Base-by-base conservation (phyloP, 1,140 invertebrate species). In the Eupeodes corollae region DNA sequence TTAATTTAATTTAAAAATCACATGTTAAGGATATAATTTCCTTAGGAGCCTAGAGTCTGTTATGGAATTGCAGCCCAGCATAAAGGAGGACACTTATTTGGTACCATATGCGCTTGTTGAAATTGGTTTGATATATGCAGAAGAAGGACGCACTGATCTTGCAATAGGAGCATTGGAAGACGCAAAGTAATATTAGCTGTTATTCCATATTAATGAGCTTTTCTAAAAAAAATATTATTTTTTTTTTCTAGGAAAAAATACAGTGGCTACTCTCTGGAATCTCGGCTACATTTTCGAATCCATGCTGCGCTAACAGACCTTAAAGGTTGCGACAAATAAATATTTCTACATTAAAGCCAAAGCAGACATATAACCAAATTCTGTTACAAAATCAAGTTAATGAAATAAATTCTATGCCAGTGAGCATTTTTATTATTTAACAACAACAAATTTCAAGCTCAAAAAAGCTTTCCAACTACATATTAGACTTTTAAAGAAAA, bases 281-380 rank as follows among this genome's bases (percentile, higher is more conserved):
- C 91, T 1, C 77, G 91, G 42, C 72, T 97, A 18, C 91, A 95
- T 68, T 96, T 96, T 70, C 77, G 88, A 54, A 86, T 96, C 52
- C 91, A 96, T 64, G 82, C 84, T 1, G 83, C 83, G 46, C 58
- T 86, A 9, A 73, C 77, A 53, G 77, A 79, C 37, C 59, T 79
- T 6, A 74, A 70, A 40, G 57, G 3, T 26, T 26, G 21, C 8
- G 21, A 26, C n/a, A n/a, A n/a, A n/a, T n/a, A n/a, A n/a, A n/a
- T n/a, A n/a, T n/a, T n/a, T n/a, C n/a, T n/a, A n/a, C n/a, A n/a
- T n/a, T n/a, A n/a, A n/a, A n/a, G n/a, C n/a, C n/a, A n/a, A n/a
- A n/a, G n/a, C n/a, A n/a, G n/a, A n/a, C n/a, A n/a, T n/a, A n/a
- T n/a, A n/a, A n/a, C n/a, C n/a, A n/a, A n/a, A n/a, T n/a, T n/a